Base-by-base conservation (phyloP, 2,888 invertebrate genomes). In the Griposia aprilina region DNA sequence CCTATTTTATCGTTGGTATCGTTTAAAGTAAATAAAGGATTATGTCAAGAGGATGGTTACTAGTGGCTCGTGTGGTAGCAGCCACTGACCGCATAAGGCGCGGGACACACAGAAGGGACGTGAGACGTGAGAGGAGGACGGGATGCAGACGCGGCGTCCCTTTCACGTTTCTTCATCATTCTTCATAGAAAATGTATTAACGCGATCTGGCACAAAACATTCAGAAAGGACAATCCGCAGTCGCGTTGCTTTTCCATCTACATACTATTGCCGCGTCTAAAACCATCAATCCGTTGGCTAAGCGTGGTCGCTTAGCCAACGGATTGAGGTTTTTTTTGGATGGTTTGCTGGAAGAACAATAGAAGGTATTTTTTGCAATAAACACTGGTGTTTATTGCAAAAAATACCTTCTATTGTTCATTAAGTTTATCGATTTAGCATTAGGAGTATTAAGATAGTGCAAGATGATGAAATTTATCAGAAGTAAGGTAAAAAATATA, bases 11-110 rank as follows among this genome's bases (percentile, higher is more conserved):
- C 76, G 26, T 59, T 45, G 59, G 3, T 76, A 80, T 76, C 70
- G 15, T 66, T 57, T 60, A 76, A 76, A 76, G 65, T 80, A 80
- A 80, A 80, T 76, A 76, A 59, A 82, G 45, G 69, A 82, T 82
- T 76, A 76, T 70, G 55, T 55, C 69, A 76, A 82, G 77, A 82
- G 45, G 69, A 67, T 62, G 10, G 59, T 36, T 23, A 65, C 10
- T 8, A 26, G 20, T 7, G 60, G 36, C 17, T 50, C 2, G 7
- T 2, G 23, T 69, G 26, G 52, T 55, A 36, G 48, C 45, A n/a
- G 5, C 2, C 2, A 20, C 15, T 26, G 41, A 50, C 17, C 17
- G 23, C 41, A 50, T 26, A 67, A 55, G 41, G 41, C 41, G 41
- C 5, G 41, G 41, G 41, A 5, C 41, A 41, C 7, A 41, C 41